phyloP scores from a whole-genome alignment of 2,797 vertebrate genomes.

The Bradypodion pumilum region DNA sequence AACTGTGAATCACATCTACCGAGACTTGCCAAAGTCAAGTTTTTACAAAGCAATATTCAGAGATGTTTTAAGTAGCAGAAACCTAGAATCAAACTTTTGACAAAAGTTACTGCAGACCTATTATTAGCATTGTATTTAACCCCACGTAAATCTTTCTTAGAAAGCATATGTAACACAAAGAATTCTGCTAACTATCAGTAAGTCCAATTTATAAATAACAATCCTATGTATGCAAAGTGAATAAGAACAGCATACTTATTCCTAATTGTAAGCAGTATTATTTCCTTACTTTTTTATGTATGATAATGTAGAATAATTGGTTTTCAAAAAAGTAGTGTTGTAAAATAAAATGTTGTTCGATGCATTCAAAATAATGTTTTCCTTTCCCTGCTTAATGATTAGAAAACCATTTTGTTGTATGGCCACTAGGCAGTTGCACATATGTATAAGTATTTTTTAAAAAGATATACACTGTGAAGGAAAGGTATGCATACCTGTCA shows the following conservation, averaged over 20 bases:
- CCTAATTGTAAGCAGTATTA: accelerated
- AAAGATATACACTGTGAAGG: no score
- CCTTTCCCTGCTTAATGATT: neutral
- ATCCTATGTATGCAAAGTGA: neutral
- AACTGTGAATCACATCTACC: neutral
- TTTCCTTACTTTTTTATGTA: neutral
- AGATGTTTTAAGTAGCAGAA: neutral
- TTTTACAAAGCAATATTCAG: neutral
- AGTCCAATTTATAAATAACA: neutral
- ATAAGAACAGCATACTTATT: neutral
- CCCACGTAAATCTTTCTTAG: neutral
- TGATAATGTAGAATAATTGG: neutral
- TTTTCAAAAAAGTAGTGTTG: neutral
- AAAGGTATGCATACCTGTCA: no score
- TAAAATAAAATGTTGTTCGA: neutral
- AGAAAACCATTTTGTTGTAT: neutral
- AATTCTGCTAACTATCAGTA: neutral
- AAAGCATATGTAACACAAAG: neutral
- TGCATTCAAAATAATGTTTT: no score
- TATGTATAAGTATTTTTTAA: no score
- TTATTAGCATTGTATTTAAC: neutral
- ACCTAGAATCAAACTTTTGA: neutral
- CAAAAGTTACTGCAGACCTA: neutral
- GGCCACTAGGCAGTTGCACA: neutral
- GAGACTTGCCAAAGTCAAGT: neutral